Evolutionary conservation across 2,888 invertebrate genomes (phyloP), one percentile per base, ranked within the genome.

Genomic region (Pecten maximus): DNA sequence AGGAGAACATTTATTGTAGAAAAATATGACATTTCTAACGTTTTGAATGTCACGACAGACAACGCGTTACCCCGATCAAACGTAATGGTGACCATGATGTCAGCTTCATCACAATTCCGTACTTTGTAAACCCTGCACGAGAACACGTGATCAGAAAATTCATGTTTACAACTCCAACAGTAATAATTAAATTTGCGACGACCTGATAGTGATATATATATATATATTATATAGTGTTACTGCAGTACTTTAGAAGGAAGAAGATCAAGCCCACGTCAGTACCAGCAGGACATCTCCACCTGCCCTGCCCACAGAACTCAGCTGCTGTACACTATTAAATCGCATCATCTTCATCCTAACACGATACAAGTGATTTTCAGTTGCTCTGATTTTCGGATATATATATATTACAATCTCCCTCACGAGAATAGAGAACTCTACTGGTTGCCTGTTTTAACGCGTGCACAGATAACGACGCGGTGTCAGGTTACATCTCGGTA

Each of bases 381-480:
- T 74, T 12, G 35, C 1, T 15, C 74, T 74, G 74, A 74, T 74
- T 74, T 74, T 74, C 28, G 35, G 74, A 74, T 74, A 28, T 74
- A n/a, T n/a, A n/a, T n/a, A n/a, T n/a, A n/a, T 54, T n/a, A 74
- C 19, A 74, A 74, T 74, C 74, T 74, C 74, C 35, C 74, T 28
- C 35, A 35, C 12, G 35, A 35, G 74, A 74, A 35, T 35, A 35
- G 28, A 74, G 74, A 74, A 74, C 74, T 35, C 0, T 74, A 74
- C 15, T 74, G 74, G 74, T 74, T 74, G 74, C 74, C 74, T 28
- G 74, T 74, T 74, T 16, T 74, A 74, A 74, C 74, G 74, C 74
- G 74, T 28, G 74, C 74, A 28, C 23, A 35, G 74, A 74, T 74
- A 74, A 74, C 74, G 74, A 74, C 74, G 4, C 16, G 74, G 74